A percentile compares a stretch with the other conserved stretches of the same genome.
Evolutionary conservation across 2,888 invertebrate genomes (phyloP).

Genomic region (Agrotis exclamationis): DNA sequence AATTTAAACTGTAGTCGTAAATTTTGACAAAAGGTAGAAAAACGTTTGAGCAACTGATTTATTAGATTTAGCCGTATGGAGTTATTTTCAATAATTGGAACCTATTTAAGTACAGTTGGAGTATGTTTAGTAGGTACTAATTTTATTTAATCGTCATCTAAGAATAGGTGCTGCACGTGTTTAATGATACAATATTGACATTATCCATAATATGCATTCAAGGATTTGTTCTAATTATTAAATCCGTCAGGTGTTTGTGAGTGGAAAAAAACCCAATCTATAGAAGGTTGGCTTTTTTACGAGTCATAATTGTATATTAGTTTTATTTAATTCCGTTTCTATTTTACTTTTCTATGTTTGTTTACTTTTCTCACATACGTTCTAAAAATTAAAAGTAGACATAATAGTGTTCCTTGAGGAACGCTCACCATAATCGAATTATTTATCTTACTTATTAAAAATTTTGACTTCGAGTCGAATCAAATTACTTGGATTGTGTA

Average conservation of each 20-base stretch:
- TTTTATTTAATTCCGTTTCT: too few relatives aligned
- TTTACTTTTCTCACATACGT: background rate
- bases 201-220: slow-evolving; percentile 18
- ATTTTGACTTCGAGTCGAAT: accelerated
- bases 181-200: slow-evolving; percentile 29
- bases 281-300: too few relatives aligned
- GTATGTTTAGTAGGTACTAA: slow-evolving; percentile 1
- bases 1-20: background rate
- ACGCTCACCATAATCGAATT: background rate
- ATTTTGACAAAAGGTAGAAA: background rate
- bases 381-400: background rate
- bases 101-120: background rate
- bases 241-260: slow-evolving; percentile 32
- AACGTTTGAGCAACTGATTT: background rate
- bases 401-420: slow-evolving; percentile 9
- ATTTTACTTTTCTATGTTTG: too few relatives aligned
- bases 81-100: slow-evolving; percentile 17
- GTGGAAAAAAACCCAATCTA: background rate
- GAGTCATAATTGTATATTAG: too few relatives aligned
- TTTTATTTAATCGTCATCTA: slow-evolving; percentile 35
- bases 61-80: background rate
- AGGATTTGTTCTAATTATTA: slow-evolving; percentile 39
- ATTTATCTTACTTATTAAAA: background rate
- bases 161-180: slow-evolving; percentile 42
- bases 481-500: background rate